Base-by-base conservation (phyloP, 2,888 invertebrate species). In the Ceraclea dissimilis region DNA sequence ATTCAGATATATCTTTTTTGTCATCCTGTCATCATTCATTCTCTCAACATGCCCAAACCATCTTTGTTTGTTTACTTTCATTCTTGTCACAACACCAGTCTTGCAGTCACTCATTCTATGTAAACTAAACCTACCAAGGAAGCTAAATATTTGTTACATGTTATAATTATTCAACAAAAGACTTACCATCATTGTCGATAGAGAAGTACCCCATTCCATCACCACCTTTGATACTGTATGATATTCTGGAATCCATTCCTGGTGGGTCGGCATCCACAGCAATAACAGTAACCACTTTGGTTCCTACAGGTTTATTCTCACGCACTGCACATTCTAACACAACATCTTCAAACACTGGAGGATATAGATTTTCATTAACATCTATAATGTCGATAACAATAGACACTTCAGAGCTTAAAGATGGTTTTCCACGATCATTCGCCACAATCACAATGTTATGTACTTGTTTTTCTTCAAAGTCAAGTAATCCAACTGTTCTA, bases 161-260 rank as follows among this genome's bases (percentile, higher is more conserved):
- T 31, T 6, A 8, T 8, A 8, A 8, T 31, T 8, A 8, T 31
- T 31, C 11, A 8, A 31, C 31, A 31, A 31, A 31, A 31, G 31
- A 26, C 80, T 78, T 70, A 93, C 94, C 95, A 75, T 87, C 81
- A 67, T 85, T 84, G 70, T 95, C 94, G 60, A 98, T 90, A 64
- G 88, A 82, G 79, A 98, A 98, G 64, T 89, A 83, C 19, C 96
- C 94, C 67, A 95, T 81, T 44, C 97, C 97, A 67, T 90, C 86
- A 47, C 96, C 96, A 51, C 87, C 92, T 44, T 88, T 79, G 64
- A 95, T 86, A 65, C 88, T 90, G 78, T 95, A 97, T 54, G 85
- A 83, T 56, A 96, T 81, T 63, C 86, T 83, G 53, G 89, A 87
- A 72, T 93, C 90, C 39, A 87, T 84, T 18, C 89, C 89, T 8